A percentile compares a stretch with the other conserved stretches of the same genome.
Evolutionary conservation across 2,797 vertebrate species (phyloP).

Genomic region (Benthosema pterotum): DNA sequence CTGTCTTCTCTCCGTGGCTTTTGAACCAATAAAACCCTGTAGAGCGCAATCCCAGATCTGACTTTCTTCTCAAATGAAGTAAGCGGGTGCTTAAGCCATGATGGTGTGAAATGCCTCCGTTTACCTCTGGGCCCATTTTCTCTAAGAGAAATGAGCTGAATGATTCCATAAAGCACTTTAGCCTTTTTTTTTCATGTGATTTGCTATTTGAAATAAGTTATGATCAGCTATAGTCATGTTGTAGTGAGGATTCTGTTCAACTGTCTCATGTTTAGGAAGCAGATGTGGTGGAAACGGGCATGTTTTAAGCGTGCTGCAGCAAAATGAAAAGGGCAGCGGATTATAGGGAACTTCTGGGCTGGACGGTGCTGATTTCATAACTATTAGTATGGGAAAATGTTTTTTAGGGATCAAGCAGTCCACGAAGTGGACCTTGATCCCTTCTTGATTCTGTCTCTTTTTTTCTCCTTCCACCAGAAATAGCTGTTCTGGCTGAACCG

Average conservation of each 20-base stretch:
- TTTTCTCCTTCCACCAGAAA: too few species aligned
- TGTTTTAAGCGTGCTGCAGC: slow-evolving; percentile 24
- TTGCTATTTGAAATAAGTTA: slow-evolving; percentile 25
- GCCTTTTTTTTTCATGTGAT: slow-evolving; percentile 41
- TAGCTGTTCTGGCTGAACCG: too few species aligned
- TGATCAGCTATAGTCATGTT: slow-evolving; percentile 13
- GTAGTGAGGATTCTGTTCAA: slow-evolving; percentile 11
- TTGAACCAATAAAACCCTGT: slow-evolving; percentile 52
- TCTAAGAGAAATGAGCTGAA: slow-evolving; percentile 16
- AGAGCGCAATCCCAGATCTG: slow-evolving; percentile 38
- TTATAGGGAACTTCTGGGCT: slow-evolving; percentile 10
- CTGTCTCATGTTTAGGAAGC: slow-evolving; percentile 3
- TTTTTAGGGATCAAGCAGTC: too few species aligned
- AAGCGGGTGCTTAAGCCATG: slow-evolving; percentile 4
- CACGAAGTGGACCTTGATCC: too few species aligned
- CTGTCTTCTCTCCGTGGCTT: slow-evolving; percentile 37
- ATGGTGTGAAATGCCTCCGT: slow-evolving; percentile 46
- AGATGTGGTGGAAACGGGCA: slow-evolving; percentile 2
- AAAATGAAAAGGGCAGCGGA: slow-evolving; percentile 18
- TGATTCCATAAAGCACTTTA: slow-evolving; percentile 56
- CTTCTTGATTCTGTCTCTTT: too few species aligned
- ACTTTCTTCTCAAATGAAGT: slow-evolving; percentile 38
- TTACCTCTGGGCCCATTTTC: slow-evolving; percentile 51
- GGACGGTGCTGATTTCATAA: slow-evolving; percentile 22
- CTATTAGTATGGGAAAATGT: slow-evolving; percentile 38